Conservation (phyloP, 2,113 vertebrate genomes). For the Hystrix brachyura region DNA sequence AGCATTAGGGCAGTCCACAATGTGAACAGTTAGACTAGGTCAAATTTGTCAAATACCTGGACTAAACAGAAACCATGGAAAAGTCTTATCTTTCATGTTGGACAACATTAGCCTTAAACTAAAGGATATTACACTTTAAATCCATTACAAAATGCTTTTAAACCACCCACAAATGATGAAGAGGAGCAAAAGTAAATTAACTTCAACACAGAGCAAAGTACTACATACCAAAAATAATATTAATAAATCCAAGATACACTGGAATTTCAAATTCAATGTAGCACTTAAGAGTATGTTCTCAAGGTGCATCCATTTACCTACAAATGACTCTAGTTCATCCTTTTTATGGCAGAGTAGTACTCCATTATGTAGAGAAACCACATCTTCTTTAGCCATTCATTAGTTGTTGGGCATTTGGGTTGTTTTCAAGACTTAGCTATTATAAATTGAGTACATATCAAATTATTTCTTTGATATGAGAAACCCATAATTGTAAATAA, state of each 20-base stretch:
- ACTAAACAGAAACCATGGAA: background rate
- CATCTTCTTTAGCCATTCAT: no score
- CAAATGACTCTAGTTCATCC: no score
- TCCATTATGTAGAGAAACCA: no score
- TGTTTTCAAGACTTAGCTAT: no score
- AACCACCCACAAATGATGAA: background rate
- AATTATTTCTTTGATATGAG: no score
- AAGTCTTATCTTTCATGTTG: background rate
- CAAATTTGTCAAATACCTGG: background rate
- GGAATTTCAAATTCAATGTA: background rate
- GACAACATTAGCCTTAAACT: background rate
- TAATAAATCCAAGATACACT: background rate
- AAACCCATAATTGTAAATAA: no score
- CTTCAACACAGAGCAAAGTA: background rate
- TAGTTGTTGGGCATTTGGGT: no score
- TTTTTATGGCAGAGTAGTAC: no score
- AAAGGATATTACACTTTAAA: background rate
- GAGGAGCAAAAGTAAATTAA: background rate
- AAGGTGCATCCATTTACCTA: no score
- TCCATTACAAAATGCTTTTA: background rate
- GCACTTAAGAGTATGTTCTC: no score
- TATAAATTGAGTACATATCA: no score
- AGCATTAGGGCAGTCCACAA: background rate
- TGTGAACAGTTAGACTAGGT: background rate
- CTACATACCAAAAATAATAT: background rate